phyloP scores from a whole-genome alignment of 2,888 invertebrate species.

The Trachelus troglodyta region DNA sequence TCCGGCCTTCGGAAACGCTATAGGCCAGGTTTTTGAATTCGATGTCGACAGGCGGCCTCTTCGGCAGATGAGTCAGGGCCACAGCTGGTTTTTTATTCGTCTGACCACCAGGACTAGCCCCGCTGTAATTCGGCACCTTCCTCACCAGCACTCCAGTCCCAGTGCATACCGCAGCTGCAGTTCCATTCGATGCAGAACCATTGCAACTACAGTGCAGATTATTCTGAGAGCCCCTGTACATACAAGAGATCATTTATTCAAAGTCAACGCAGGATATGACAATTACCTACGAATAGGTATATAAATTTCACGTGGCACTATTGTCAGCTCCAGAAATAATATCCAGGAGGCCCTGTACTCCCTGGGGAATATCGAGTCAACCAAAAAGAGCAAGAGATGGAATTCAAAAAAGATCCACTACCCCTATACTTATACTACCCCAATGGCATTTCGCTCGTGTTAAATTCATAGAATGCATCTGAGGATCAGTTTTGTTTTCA shows the following conservation, averaged over 20 bases:
- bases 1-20: constrained; percentile 86
- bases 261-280: background rate
- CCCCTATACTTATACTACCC: background rate
- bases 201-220: constrained; percentile 74
- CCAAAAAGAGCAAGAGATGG: background rate
- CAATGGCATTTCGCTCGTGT: no score
- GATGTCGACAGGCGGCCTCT: constrained; percentile 89
- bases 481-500: no score
- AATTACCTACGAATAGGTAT: background rate
- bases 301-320: background rate
- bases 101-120: constrained; percentile 68
- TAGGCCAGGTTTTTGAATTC: constrained; percentile 90
- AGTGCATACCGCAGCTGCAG: constrained; percentile 54
- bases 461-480: no score
- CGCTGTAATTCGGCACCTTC: constrained; percentile 78
- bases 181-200: constrained; percentile 68
- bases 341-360: background rate
- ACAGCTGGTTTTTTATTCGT: constrained; percentile 79
- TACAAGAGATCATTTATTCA: constrained; percentile 48
- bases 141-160: constrained; percentile 71
- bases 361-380: background rate
- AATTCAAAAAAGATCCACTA: background rate
- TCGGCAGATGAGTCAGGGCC: constrained; percentile 83
- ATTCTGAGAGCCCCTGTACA: constrained; percentile 78
- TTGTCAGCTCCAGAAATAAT: background rate